Evolutionary conservation across 2,888 invertebrate genomes (phyloP).

Genomic region (Hypomecis punctinalis): DNA sequence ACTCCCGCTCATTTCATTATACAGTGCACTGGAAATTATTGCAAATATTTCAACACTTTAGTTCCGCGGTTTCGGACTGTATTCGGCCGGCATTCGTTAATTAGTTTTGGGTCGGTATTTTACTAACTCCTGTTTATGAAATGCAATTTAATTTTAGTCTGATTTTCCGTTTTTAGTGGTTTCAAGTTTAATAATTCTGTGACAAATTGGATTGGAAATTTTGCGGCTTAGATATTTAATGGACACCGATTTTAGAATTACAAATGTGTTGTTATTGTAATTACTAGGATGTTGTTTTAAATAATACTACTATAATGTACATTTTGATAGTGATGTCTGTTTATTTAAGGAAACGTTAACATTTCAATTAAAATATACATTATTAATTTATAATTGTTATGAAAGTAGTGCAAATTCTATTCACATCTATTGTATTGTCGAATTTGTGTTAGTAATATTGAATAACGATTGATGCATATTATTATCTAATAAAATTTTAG

Average conservation of each 20-base stretch:
- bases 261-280: neutral
- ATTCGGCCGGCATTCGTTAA: conserved; percentile 18
- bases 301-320: no score
- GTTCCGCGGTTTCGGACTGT: conserved; percentile 15
- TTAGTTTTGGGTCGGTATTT: conserved; percentile 25
- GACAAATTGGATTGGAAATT: conserved; percentile 3
- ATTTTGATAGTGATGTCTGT: no score
- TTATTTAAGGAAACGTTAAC: no score
- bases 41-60: conserved; percentile 23
- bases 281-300: no score
- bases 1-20: conserved; percentile 19
- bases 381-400: no score
- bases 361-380: no score
- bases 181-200: neutral
- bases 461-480: no score
- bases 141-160: conserved; percentile 17
- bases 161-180: conserved; percentile 4
- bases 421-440: no score
- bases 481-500: no score
- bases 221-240: neutral
- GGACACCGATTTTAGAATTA: neutral
- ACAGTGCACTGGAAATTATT: conserved; percentile 25
- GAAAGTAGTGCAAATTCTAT: no score
- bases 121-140: conserved; percentile 23
- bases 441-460: no score